Percentiles rank a stretch among this genome's conserved stretches.
These are phyloP conservation scores for Neuroterus valhalla DNA, from an alignment of 1,140 invertebrate species.

Conservation along the genomic window DNA sequence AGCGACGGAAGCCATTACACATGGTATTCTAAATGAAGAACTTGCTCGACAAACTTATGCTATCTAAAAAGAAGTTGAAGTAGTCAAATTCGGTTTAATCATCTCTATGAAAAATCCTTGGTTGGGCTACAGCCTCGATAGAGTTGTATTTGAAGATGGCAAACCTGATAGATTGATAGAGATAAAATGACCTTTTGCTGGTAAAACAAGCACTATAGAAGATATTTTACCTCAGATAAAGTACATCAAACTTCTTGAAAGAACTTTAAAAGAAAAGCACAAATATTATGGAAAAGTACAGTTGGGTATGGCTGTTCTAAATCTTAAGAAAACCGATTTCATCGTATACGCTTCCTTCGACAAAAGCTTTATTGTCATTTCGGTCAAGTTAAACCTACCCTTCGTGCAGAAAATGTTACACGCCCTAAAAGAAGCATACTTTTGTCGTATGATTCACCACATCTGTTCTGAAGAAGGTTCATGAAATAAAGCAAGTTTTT, in stretches of 20 bases:
- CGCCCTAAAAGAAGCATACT: slow-evolving; percentile 33
- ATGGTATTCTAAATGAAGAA: too few species aligned
- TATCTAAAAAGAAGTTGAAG: background rate
- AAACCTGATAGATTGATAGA: slow-evolving; percentile 43
- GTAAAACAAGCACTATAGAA: slow-evolving; percentile 38
- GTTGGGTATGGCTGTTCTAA: slow-evolving; percentile 47
- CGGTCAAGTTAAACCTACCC: background rate
- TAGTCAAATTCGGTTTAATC: slow-evolving; percentile 32
- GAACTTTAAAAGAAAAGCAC: slow-evolving; percentile 43
- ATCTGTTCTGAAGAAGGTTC: too few species aligned
- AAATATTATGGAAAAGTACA: slow-evolving; percentile 49
- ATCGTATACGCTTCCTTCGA: too few species aligned
- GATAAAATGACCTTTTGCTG: slow-evolving; percentile 47
- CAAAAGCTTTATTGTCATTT: slow-evolving; percentile 19
- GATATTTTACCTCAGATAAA: slow-evolving; percentile 33
- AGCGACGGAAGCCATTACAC: too few species aligned
- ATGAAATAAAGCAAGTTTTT: too few species aligned
- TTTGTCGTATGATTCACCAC: too few species aligned
- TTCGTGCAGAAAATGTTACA: slow-evolving; percentile 26
- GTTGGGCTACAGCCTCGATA: slow-evolving; percentile 43
- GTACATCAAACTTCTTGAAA: slow-evolving; percentile 23
- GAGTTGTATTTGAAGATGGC: slow-evolving; percentile 38
- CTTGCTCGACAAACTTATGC: slow-evolving; percentile 23
- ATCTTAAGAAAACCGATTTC: slow-evolving; percentile 39
- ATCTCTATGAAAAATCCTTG: slow-evolving; percentile 38